Evolutionary conservation across 2,888 invertebrate genomes (phyloP).

Genomic region (Caenorhabditis sp.): DNA sequence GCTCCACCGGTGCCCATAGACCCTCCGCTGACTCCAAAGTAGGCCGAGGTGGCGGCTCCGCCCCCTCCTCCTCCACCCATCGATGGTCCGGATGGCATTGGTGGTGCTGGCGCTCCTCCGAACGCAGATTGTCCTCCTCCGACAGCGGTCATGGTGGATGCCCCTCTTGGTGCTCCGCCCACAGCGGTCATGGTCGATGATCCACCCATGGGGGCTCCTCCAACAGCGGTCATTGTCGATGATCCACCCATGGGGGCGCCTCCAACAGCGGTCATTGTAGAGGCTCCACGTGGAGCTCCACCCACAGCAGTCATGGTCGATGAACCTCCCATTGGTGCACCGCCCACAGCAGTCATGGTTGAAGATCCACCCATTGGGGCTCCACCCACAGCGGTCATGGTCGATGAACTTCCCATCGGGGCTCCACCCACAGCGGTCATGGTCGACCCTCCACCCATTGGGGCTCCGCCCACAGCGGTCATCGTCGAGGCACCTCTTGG

Average conservation of each 20-base stretch:
- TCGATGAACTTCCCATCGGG: constrained; percentile 37
- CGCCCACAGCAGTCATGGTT: constrained; percentile 61
- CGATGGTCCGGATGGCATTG: constrained; percentile 75
- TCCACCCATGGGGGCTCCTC: constrained; percentile 47
- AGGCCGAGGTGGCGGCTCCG: too few species aligned
- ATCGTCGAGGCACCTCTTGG: constrained; percentile 66
- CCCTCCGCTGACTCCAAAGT: constrained; percentile 52
- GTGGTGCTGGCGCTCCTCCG: constrained; percentile 65
- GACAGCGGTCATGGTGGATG: constrained; percentile 48
- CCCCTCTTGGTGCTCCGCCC: constrained; percentile 54
- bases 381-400: constrained; percentile 64
- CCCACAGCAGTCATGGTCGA: constrained; percentile 65
- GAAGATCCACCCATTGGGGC: constrained; percentile 32
- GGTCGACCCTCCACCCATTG: constrained; percentile 42
- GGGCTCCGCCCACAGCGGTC: constrained; percentile 74
- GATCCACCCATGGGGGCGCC: constrained; percentile 48
- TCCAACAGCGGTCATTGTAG: constrained; percentile 50
- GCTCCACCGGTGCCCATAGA: constrained; percentile 50
- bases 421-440: constrained; percentile 61
- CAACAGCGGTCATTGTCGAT: constrained; percentile 58
- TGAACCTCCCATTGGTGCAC: constrained; percentile 34
- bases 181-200: constrained; percentile 63
- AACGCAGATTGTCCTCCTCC: constrained; percentile 63
- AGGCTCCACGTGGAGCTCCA: constrained; percentile 45
- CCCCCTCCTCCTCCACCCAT: too few species aligned